Conservation (phyloP, 1,140 invertebrate genomes). For the Penaeus chinensis region DNA sequence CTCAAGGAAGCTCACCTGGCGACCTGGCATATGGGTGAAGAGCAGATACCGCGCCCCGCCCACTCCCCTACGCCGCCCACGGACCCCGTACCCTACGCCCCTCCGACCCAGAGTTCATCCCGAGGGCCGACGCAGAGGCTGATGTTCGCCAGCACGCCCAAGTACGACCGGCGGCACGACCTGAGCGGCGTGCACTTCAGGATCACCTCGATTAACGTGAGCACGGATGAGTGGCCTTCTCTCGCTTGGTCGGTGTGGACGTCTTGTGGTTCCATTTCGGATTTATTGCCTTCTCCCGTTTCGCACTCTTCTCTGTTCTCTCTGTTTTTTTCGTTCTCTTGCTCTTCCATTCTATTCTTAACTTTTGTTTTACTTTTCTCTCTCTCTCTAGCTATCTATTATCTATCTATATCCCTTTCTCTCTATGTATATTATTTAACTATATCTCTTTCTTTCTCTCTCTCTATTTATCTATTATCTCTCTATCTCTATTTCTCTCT, state of each 20-base stretch:
- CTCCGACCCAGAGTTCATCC: not conserved
- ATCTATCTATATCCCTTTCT: not conserved
- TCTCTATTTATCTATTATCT: not conserved
- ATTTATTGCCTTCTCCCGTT: too few species aligned
- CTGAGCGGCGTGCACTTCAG: slow-evolving; percentile 54
- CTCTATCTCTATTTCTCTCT: too few species aligned
- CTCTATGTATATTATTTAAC: not conserved
- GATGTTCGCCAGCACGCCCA: slow-evolving; percentile 2
- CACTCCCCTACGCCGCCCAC: not conserved
- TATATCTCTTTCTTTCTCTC: not conserved
- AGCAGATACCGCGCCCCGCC: not conserved
- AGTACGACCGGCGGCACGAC: slow-evolving; percentile 52
- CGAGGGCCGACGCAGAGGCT: not conserved
- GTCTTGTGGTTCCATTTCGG: too few species aligned
- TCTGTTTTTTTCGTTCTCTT: too few species aligned
- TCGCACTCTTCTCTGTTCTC: too few species aligned
- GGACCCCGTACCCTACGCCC: too few species aligned
- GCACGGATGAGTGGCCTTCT: not conserved
- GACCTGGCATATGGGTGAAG: not conserved
- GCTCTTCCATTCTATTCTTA: too few species aligned
- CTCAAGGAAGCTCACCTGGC: not conserved
- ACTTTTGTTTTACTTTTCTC: too few species aligned
- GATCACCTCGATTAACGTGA: slow-evolving; percentile 56
- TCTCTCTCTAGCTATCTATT: too few species aligned
- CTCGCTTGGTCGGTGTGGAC: too few species aligned